Evolutionary conservation across 2,113 vertebrate genomes (phyloP).

Genomic region (Istiophorus platypterus): DNA sequence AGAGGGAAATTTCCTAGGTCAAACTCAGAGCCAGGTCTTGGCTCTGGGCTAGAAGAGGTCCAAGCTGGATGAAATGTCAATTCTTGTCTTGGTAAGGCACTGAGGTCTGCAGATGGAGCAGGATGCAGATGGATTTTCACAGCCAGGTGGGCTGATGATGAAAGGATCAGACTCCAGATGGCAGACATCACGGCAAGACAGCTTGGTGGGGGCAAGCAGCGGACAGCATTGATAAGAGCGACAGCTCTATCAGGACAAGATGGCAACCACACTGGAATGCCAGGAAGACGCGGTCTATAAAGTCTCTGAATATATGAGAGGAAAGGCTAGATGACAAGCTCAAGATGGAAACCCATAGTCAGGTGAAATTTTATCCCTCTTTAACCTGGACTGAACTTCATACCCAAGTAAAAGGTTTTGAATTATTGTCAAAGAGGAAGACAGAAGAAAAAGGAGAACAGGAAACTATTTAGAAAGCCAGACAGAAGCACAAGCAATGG

Average conservation of each 20-base stretch:
- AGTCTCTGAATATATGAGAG: background rate
- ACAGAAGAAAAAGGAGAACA: background rate
- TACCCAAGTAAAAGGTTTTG: background rate
- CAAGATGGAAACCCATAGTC: background rate
- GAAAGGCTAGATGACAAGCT: background rate
- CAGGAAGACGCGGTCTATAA: background rate
- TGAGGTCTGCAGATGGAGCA: slow-evolving; percentile 38
- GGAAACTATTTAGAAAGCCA: background rate
- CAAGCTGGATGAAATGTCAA: slow-evolving; percentile 26
- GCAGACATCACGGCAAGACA: slow-evolving; percentile 63
- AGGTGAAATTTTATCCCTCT: slow-evolving; percentile 5
- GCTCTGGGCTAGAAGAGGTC: slow-evolving; percentile 13
- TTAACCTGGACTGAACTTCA: background rate
- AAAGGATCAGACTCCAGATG: slow-evolving; percentile 73
- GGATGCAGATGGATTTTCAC: slow-evolving; percentile 55
- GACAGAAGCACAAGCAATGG: background rate
- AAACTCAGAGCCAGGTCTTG: slow-evolving; percentile 20
- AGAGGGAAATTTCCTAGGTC: slow-evolving; percentile 10
- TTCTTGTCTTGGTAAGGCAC: slow-evolving; percentile 32
- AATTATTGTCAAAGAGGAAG: background rate
- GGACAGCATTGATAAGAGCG: slow-evolving; percentile 48
- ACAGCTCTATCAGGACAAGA: slow-evolving; percentile 36
- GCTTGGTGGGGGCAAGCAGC: slow-evolving; percentile 40
- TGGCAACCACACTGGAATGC: slow-evolving; percentile 9
- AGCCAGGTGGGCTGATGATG: slow-evolving; percentile 63